Conservation (phyloP, 2,888 invertebrate species). For the Calameuta filiformis region DNA sequence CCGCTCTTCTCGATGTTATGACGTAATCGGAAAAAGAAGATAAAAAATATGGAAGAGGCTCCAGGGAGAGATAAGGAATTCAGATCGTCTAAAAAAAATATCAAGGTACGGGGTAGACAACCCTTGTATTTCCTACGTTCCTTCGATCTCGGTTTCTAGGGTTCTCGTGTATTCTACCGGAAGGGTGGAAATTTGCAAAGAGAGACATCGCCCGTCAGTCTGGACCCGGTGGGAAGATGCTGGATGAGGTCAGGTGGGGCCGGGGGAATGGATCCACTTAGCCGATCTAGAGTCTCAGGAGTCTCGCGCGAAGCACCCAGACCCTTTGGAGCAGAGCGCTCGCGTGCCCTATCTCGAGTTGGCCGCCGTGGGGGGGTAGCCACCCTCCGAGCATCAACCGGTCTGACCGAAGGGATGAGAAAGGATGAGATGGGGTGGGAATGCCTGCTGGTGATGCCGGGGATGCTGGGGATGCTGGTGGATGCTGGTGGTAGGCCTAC, state of each 20-base stretch:
- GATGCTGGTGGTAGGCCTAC: conserved; percentile 44
- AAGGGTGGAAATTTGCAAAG: not conserved
- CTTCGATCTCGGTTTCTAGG: not conserved
- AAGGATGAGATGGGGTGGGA: not conserved
- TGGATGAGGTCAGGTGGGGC: conserved; percentile 13
- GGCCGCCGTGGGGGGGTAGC: conserved; percentile 51
- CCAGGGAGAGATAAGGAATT: not conserved
- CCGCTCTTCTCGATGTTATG: not conserved
- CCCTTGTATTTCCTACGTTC: not conserved
- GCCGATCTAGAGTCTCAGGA: conserved; percentile 28
- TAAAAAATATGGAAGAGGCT: not conserved
- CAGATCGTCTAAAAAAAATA: not conserved
- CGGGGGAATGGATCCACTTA: conserved; percentile 51
- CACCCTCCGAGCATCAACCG: conserved; percentile 15
- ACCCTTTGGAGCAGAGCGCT: conserved; percentile 8
- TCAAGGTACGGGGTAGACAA: not conserved
- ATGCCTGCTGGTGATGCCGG: conserved; percentile 22
- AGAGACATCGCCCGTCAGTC: not conserved
- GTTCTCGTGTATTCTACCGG: not conserved
- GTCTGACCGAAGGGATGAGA: not conserved
- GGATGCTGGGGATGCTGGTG: conserved; percentile 21
- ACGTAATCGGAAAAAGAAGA: not conserved
- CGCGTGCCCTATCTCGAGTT: conserved; percentile 60
- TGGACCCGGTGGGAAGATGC: not conserved
- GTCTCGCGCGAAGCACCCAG: not conserved